Evolutionary conservation across 2,888 invertebrate species (phyloP), one percentile per base, ranked within the genome.

Genomic region (Baccha elongata): DNA sequence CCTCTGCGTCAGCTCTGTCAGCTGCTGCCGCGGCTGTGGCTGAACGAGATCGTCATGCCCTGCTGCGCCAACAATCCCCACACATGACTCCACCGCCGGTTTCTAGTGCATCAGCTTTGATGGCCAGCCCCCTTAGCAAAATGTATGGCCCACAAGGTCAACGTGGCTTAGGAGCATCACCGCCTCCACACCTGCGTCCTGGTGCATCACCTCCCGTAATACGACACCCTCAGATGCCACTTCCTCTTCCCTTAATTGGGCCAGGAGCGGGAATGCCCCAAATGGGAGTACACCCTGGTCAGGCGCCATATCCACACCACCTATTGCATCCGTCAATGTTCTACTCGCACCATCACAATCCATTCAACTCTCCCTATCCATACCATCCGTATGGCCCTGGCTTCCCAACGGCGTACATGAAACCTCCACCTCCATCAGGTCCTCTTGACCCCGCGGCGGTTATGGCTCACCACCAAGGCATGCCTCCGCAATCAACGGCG

Each of bases 311-410:
- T 81, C 94, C 93, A 1, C 93, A 93, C 86, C 93, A 93, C 55
- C 93, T 94, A 13, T 94, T 95, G 90, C 93, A 93, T 80, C 93
- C 93, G 0, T 93, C 92, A 50, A 92, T 94, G 89, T 94, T 94
- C 86, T 96, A 96, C 86, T 94, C 95, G 15, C 89, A 90, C 73
- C 95, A 95, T 88, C 95, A 94, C 90, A 89, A 89, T 87, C 91
- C 91, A 50, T 91, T 91, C 79, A 91, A 90, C 79, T 90, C 91
- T 10, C 94, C 95, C 3, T 95, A 95, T 87, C 90, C 92, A 88
- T 89, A 92, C 88, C 85, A 93, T 90, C 89, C 92, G 1, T 91
- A 91, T 80, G 91, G 92, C 1, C 91, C 91, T n/a, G 90, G 91
- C 23, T 91, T 91, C 84, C 89, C 91, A 50, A 88, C 88, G 35